phyloP scores from a whole-genome alignment of 2,888 invertebrate species.

The Anthrax anthrax region DNA sequence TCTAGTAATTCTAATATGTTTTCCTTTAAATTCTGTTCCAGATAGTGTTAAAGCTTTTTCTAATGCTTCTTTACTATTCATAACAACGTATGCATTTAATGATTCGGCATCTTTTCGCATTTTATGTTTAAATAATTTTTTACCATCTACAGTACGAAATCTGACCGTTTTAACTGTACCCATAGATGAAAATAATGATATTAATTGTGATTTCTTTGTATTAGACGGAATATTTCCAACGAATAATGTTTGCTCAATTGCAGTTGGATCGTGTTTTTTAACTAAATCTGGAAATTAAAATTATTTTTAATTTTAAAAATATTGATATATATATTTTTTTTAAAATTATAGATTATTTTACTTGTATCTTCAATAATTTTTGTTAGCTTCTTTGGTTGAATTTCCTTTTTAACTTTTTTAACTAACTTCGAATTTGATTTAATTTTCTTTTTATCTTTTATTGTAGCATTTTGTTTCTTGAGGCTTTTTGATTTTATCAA shows the following conservation, averaged over 20 bases:
- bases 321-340: neutral
- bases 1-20: conserved; percentile 25
- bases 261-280: conserved; percentile 12
- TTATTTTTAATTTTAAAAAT: neutral
- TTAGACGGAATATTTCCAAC: conserved; percentile 31
- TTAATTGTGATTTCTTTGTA: conserved; percentile 27
- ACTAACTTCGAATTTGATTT: neutral
- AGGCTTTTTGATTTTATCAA: too few species aligned
- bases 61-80: conserved; percentile 19
- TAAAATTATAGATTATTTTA: neutral
- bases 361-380: neutral
- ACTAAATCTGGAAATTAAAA: neutral
- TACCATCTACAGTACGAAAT: conserved; percentile 26
- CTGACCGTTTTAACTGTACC: conserved; percentile 23
- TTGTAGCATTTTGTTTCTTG: too few species aligned
- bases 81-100: conserved; percentile 27
- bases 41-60: conserved; percentile 23
- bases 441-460: neutral
- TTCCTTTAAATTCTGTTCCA: conserved; percentile 24
- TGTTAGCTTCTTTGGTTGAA: neutral
- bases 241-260: conserved; percentile 25
- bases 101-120: conserved; percentile 21
- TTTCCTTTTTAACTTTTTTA: neutral
- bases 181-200: conserved; percentile 20
- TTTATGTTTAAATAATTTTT: conserved; percentile 23